phyloP scores from a whole-genome alignment of 2,888 invertebrate genomes.

The Drepana falcataria region DNA sequence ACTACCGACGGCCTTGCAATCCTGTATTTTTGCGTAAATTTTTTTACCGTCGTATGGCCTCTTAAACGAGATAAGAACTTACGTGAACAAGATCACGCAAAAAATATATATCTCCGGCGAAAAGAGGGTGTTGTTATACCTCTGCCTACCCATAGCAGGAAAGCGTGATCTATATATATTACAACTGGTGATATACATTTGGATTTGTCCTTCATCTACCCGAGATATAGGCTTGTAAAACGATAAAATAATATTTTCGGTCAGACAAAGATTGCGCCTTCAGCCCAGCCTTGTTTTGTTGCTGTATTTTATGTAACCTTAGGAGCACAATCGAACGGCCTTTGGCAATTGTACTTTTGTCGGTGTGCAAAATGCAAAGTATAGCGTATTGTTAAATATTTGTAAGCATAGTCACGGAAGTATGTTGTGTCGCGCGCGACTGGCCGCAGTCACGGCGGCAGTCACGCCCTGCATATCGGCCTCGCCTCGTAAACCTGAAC shows the following conservation, averaged over 20 bases:
- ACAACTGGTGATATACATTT: too few relatives aligned
- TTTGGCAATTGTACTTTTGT: slow-evolving; percentile 23
- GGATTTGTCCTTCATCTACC: too few relatives aligned
- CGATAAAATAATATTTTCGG: background rate
- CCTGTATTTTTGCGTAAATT: too few relatives aligned
- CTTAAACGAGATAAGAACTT: too few relatives aligned
- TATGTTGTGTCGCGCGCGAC: slow-evolving; percentile 50
- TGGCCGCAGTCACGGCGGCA: slow-evolving; percentile 34
- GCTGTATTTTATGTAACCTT: background rate
- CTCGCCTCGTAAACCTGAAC: slow-evolving; percentile 64
- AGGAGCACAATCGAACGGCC: slow-evolving; percentile 18
- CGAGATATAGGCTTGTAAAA: too few relatives aligned
- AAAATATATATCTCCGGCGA: too few relatives aligned
- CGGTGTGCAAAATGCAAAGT: slow-evolving; percentile 2
- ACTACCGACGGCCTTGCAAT: too few relatives aligned
- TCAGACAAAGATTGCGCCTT: slow-evolving; percentile 1
- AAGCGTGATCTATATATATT: too few relatives aligned
- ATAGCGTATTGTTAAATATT: slow-evolving; percentile 13
- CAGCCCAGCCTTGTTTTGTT: background rate
- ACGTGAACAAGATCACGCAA: too few relatives aligned
- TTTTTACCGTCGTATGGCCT: too few relatives aligned
- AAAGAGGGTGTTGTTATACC: too few relatives aligned
- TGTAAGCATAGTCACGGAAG: slow-evolving; percentile 29
- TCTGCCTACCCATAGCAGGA: too few relatives aligned
- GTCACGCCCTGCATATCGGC: slow-evolving; percentile 62